These are phyloP conservation scores for Rapana venosa DNA, from an alignment of 2,888 invertebrate species.

Conservation along the genomic window DNA sequence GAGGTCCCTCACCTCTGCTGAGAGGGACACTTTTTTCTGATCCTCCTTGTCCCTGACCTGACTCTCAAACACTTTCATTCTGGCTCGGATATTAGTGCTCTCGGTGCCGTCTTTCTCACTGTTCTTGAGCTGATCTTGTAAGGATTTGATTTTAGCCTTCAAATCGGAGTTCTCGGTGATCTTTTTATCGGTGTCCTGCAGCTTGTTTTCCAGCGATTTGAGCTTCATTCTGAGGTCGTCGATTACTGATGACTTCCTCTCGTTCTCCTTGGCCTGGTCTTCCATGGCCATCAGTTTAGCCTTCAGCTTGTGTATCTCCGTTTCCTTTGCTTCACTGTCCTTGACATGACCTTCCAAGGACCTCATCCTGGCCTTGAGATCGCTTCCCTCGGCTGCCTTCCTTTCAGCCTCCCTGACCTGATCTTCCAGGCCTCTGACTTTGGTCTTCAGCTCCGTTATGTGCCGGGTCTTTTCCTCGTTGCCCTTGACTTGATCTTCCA, in stretches of 20 bases:
- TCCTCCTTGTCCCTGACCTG: constrained; percentile 34
- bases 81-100: constrained; percentile 2
- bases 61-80: constrained; percentile 11
- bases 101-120: not conserved
- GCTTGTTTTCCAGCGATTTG: constrained; percentile 11
- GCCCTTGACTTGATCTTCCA: constrained; percentile 29
- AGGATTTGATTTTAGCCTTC: constrained; percentile 41
- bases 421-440: constrained; percentile 24
- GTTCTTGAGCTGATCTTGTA: constrained; percentile 26
- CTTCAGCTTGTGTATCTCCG: constrained; percentile 6
- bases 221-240: constrained; percentile 47
- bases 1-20: constrained; percentile 30
- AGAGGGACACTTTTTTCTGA: constrained; percentile 39
- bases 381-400: constrained; percentile 45
- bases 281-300: not conserved
- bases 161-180: constrained; percentile 51
- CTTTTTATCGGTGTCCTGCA: constrained; percentile 15
- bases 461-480: constrained; percentile 40
- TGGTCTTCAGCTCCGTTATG: constrained; percentile 49
- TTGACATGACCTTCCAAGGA: constrained; percentile 19
- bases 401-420: constrained; percentile 20
- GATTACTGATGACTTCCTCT: not conserved
- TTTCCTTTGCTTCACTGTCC: not conserved
- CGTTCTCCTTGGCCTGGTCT: not conserved
- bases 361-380: constrained; percentile 47